Evolutionary conservation across 2,797 vertebrate species (phyloP).

Genomic region (Eidolon dupreanum): DNA sequence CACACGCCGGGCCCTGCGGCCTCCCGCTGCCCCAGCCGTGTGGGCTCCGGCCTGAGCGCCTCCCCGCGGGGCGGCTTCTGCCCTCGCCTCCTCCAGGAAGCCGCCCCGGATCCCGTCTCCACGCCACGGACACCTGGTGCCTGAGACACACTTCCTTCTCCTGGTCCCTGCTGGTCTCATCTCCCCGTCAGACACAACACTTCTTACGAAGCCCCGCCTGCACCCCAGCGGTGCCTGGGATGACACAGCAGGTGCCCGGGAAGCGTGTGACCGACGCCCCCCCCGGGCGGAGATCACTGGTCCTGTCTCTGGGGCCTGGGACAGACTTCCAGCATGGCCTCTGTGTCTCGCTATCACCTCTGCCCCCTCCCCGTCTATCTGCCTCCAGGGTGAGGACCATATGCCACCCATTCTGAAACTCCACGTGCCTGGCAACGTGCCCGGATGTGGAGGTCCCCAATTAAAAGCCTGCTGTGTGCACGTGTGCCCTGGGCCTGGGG

Average conservation of each 20-base stretch:
- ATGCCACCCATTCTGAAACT: not conserved
- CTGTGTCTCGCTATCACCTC: not conserved
- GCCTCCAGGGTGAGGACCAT: not conserved
- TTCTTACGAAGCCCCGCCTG: accelerated
- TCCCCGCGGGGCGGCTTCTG: not conserved
- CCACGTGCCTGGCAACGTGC: not conserved
- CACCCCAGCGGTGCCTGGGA: not conserved
- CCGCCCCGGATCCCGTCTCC: not conserved
- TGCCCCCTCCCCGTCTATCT: not conserved
- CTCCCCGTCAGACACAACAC: too few species aligned
- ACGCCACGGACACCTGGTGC: not conserved
- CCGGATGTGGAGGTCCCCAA: not conserved
- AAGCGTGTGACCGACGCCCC: not conserved
- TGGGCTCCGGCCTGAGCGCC: too few species aligned
- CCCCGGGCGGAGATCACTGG: not conserved
- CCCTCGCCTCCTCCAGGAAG: not conserved
- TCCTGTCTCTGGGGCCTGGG: not conserved
- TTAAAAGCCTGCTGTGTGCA: not conserved
- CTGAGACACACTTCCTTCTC: not conserved
- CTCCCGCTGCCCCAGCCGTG: not conserved
- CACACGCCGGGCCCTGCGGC: too few species aligned
- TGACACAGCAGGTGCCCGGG: not conserved
- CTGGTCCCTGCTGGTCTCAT: not conserved
- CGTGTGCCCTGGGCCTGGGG: accelerated
- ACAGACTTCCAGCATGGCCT: not conserved